Evolutionary conservation across 2,888 invertebrate species (phyloP).

Genomic region (Lasioglossum oenotherae): DNA sequence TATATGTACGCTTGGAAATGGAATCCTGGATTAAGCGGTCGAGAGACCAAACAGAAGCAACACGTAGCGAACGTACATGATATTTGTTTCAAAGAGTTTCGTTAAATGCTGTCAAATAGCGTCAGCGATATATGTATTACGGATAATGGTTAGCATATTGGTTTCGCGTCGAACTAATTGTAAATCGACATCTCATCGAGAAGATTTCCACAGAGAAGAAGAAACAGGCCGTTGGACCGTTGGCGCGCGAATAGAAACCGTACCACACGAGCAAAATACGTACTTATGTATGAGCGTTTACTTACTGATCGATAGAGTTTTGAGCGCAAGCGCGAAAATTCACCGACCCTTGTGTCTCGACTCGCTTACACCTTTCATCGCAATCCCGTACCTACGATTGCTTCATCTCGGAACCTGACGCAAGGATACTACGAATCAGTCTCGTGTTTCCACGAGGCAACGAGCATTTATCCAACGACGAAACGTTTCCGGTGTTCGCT

Average conservation of each 20-base stretch:
- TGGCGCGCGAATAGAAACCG: neutral
- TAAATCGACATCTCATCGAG: neutral
- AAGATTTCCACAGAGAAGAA: neutral
- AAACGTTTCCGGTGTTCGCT: slow-evolving; percentile 12
- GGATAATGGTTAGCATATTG: neutral
- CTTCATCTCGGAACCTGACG: slow-evolving; percentile 10
- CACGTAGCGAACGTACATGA: neutral
- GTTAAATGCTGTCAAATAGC: neutral
- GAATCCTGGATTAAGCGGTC: neutral
- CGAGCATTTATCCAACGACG: neutral
- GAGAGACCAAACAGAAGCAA: neutral
- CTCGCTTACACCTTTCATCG: slow-evolving; percentile 31
- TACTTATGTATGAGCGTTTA: neutral
- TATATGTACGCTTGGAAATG: neutral
- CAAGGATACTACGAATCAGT: neutral
- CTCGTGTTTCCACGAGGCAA: neutral
- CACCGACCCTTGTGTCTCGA: slow-evolving; percentile 21
- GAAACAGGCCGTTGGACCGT: neutral
- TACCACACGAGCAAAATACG: neutral
- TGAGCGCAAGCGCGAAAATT: slow-evolving; percentile 65
- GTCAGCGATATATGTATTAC: neutral
- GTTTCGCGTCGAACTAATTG: neutral
- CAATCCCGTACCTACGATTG: slow-evolving; percentile 32
- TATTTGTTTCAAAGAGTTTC: neutral
- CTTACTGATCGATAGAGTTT: slow-evolving; percentile 37